Evolutionary conservation across 2,797 vertebrate species (phyloP).

Genomic region (Coracias cyanogaster): DNA sequence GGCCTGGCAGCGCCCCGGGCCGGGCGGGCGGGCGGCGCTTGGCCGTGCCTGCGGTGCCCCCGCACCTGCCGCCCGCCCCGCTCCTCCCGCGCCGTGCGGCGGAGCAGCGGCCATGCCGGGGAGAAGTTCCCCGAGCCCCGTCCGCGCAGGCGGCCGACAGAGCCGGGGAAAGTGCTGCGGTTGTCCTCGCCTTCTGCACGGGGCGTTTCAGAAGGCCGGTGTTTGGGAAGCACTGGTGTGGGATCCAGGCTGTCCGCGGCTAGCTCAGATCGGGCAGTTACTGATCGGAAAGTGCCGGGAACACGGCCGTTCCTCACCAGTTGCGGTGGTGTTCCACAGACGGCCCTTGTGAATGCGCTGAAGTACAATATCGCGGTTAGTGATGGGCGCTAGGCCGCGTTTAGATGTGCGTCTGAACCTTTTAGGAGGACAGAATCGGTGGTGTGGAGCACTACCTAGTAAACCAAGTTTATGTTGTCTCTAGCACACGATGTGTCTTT

Average conservation of each 20-base stretch:
- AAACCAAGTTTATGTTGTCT: fast-evolving
- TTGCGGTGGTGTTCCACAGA: fast-evolving
- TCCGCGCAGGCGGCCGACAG: too few relatives aligned
- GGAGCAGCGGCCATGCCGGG: too few relatives aligned
- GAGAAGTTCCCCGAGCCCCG: too few relatives aligned
- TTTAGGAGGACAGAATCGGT: fast-evolving
- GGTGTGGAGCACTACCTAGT: fast-evolving
- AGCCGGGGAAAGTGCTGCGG: fast-evolving
- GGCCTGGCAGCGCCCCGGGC: not conserved
- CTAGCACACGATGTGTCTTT: fast-evolving
- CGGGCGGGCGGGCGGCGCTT: not conserved
- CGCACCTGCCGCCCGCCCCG: not conserved
- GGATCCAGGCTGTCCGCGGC: fast-evolving
- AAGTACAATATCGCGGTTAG: fast-evolving
- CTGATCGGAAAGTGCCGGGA: fast-evolving
- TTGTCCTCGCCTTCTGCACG: fast-evolving
- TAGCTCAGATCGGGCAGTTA: fast-evolving
- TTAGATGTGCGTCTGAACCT: fast-evolving
- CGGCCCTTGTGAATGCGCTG: fast-evolving
- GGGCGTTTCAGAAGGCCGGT: fast-evolving
- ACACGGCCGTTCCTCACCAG: fast-evolving
- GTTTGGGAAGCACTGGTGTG: not conserved
- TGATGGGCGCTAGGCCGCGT: fast-evolving
- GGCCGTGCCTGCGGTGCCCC: fast-evolving
- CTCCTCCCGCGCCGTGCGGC: fast-evolving